Conservation (phyloP, 2,113 vertebrate genomes). For the Caracal caracal region DNA sequence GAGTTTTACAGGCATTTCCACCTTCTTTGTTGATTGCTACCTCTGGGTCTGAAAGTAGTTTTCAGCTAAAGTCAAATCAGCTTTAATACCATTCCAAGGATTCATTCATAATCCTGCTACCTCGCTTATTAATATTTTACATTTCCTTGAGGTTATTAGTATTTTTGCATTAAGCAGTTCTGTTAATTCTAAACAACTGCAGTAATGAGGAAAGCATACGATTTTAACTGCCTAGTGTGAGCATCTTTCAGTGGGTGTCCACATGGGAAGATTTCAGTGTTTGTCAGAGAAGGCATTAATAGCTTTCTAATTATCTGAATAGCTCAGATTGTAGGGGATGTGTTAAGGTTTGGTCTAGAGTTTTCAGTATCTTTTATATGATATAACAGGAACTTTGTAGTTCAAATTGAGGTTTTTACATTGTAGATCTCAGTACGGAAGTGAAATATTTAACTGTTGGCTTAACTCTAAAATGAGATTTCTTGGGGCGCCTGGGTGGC, state of each 20-base stretch:
- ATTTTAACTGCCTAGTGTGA: background rate
- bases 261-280: background rate
- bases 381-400: background rate
- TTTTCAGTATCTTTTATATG: background rate
- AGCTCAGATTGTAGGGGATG: slow-evolving; percentile 13
- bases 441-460: background rate
- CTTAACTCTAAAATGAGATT: slow-evolving; percentile 11
- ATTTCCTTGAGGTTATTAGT: slow-evolving; percentile 34
- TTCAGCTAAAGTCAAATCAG: background rate
- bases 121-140: slow-evolving; percentile 15
- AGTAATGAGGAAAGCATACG: background rate
- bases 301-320: background rate
- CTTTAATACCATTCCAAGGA: background rate
- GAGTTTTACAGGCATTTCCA: background rate
- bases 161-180: background rate
- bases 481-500: background rate
- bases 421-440: slow-evolving; percentile 7
- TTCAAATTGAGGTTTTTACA: slow-evolving; percentile 40
- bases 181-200: background rate
- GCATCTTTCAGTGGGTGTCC: background rate
- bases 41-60: background rate
- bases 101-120: background rate
- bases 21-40: background rate
- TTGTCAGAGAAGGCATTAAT: background rate
- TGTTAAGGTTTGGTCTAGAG: background rate